A percentile compares a stretch with the other conserved stretches of the same genome.
These are phyloP conservation scores for Sceloporus tristichus DNA, from an alignment of 2,113 vertebrate genomes.

Conservation along the genomic window DNA sequence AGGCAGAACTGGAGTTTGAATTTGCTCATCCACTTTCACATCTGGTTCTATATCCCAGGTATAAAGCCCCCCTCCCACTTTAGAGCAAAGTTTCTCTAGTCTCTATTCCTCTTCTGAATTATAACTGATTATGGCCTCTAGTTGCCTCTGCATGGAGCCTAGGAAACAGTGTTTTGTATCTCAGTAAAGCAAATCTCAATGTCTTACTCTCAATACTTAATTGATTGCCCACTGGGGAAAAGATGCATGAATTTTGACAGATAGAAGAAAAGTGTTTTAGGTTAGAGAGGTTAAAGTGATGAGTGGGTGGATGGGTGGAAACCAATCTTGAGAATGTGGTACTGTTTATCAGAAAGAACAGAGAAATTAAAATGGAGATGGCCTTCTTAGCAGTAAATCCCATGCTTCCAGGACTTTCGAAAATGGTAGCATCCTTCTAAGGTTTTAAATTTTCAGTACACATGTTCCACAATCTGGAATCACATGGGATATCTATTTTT, in stretches of 20 bases:
- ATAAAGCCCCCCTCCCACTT: neutral
- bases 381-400: neutral
- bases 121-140: slow-evolving; percentile 3
- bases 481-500: neutral
- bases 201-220: slow-evolving; percentile 5
- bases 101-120: slow-evolving; percentile 15
- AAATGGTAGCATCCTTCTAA: neutral
- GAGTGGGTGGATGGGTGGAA: neutral
- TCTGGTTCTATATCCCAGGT: neutral
- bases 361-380: neutral
- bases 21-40: neutral
- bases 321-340: slow-evolving; percentile 6
- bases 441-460: neutral
- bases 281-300: neutral
- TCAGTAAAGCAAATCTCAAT: neutral
- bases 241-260: slow-evolving; percentile 25
- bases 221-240: slow-evolving; percentile 13
- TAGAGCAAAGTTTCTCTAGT: neutral
- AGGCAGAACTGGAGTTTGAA: neutral
- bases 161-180: slow-evolving; percentile 21
- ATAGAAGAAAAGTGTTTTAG: slow-evolving; percentile 11
- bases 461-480: neutral
- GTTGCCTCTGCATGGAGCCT: slow-evolving; percentile 3
- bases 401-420: neutral
- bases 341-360: neutral